phyloP scores from a whole-genome alignment of 2,797 vertebrate genomes.

The Apogon talboti region DNA sequence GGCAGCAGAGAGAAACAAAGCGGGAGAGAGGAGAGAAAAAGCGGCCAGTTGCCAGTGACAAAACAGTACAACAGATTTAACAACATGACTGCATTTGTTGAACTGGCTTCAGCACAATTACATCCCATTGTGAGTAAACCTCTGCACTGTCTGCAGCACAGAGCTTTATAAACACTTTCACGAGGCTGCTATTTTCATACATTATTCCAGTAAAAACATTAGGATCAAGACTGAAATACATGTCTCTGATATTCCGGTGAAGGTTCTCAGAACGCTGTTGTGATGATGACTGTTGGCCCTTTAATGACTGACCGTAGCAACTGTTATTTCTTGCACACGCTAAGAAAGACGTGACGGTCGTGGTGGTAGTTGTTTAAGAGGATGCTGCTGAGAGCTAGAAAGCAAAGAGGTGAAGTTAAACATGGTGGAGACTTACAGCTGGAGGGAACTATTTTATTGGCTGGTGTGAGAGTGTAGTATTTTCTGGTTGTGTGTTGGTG shows the following conservation, averaged over 20 bases:
- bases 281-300: slow-evolving; percentile 45
- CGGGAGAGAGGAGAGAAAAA: slow-evolving; percentile 1
- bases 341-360: slow-evolving; percentile 2
- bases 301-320: slow-evolving; percentile 55
- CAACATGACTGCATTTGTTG: slow-evolving; percentile 47
- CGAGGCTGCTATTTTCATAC: slow-evolving; percentile 30
- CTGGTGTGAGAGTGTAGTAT: slow-evolving; percentile 8
- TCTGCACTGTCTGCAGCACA: slow-evolving; percentile 34
- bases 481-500: slow-evolving; percentile 13
- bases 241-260: neutral
- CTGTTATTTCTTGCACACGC: slow-evolving; percentile 4
- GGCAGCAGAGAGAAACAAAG: slow-evolving; percentile 48
- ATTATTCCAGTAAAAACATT: slow-evolving; percentile 13
- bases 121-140: slow-evolving; percentile 54
- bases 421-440: slow-evolving; percentile 35
- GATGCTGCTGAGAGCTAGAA: slow-evolving; percentile 27
- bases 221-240: neutral
- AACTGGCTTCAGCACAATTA: slow-evolving; percentile 50
- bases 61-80: slow-evolving; percentile 56
- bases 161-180: slow-evolving; percentile 47
- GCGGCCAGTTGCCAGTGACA: slow-evolving; percentile 35
- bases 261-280: slow-evolving; percentile 29
- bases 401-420: slow-evolving; percentile 42
- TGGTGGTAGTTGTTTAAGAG: slow-evolving; percentile 3
- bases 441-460: slow-evolving; percentile 54